Evolutionary conservation across 2,113 vertebrate genomes (phyloP).

Genomic region (Peromyscus polionotus): DNA sequence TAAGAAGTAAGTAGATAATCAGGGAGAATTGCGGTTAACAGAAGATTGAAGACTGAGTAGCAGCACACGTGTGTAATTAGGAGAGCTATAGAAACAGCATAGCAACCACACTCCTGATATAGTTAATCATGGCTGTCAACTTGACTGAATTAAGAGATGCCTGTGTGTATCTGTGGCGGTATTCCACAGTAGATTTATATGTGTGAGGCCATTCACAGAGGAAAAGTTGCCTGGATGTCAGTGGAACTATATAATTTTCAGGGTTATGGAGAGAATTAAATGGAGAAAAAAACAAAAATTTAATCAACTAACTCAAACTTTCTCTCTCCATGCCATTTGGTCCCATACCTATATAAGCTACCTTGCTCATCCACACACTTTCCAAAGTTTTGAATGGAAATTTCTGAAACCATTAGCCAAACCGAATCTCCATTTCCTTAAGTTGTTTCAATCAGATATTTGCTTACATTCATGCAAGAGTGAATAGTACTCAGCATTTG

Average conservation of each 20-base stretch:
- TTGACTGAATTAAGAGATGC: neutral
- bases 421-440: neutral
- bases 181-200: neutral
- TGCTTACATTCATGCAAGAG: neutral
- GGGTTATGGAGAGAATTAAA: neutral
- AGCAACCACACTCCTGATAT: too few species aligned
- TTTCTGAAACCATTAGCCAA: neutral
- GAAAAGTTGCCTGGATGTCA: neutral
- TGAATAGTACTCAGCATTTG: neutral
- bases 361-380: neutral
- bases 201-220: neutral
- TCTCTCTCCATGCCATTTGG: neutral
- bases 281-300: neutral
- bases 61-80: too few species aligned
- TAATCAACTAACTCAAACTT: neutral
- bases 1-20: neutral
- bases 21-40: neutral
- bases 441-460: neutral
- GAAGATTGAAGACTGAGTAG: too few species aligned
- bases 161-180: neutral
- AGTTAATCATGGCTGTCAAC: too few species aligned
- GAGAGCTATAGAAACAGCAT: too few species aligned
- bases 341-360: neutral
- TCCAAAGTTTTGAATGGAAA: neutral
- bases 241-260: neutral